Evolutionary conservation across 2,797 vertebrate genomes (phyloP).

Genomic region (Rhinogobio ventralis): DNA sequence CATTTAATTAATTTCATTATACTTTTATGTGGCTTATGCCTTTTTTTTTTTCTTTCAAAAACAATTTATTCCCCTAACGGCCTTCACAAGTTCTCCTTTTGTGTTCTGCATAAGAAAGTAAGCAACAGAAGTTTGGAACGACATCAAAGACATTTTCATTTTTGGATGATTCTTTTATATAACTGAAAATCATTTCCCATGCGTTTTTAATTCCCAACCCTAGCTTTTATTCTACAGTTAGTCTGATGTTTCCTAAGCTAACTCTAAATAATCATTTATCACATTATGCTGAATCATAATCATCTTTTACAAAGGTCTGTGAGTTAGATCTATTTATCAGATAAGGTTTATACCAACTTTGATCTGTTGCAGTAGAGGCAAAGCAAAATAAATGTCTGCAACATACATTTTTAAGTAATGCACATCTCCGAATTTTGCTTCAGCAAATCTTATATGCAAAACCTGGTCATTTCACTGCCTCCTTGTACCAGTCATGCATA

Average conservation of each 20-base stretch:
- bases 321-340: slow-evolving; percentile 13
- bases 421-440: background rate
- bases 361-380: background rate
- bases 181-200: background rate
- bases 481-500: slow-evolving; percentile 22
- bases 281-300: slow-evolving; percentile 6
- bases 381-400: slow-evolving; percentile 4
- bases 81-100: background rate
- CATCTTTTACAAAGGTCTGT: background rate
- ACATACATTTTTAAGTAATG: background rate
- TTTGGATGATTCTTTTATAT: background rate
- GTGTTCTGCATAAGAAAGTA: background rate
- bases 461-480: background rate
- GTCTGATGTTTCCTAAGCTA: background rate
- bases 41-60: background rate
- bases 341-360: background rate
- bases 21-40: background rate
- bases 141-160: background rate
- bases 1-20: background rate
- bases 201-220: background rate
- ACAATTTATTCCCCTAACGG: background rate
- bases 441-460: slow-evolving; percentile 16
- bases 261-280: slow-evolving; percentile 2
- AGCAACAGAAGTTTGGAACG: too few species aligned
- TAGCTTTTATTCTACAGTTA: background rate